Conservation (phyloP, 2,797 vertebrate species). For the Galaxias olidus region DNA sequence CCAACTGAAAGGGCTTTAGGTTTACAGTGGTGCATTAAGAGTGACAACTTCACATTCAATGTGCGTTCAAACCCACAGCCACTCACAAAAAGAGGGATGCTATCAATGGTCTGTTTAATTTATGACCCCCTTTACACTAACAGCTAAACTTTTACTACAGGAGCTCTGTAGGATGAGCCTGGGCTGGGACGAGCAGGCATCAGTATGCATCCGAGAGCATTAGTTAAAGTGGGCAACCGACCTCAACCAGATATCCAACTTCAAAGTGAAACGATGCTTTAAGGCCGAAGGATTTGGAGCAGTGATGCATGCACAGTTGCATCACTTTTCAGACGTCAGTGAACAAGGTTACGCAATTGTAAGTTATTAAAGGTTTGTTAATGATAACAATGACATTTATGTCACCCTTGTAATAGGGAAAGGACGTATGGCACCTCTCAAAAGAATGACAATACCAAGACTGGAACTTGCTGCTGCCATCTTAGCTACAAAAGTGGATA, state of each 20-base stretch:
- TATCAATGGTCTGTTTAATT: conserved; percentile 8
- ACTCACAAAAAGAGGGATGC: neutral
- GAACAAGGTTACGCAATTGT: neutral
- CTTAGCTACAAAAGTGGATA: neutral
- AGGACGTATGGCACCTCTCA: neutral
- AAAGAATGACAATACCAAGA: conserved; percentile 8
- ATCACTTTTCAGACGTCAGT: conserved; percentile 4
- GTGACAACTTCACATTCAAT: conserved; percentile 10
- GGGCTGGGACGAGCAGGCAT: neutral
- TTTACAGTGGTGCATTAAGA: conserved; percentile 6
- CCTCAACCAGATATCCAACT: neutral
- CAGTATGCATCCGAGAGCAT: neutral
- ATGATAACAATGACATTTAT: neutral
- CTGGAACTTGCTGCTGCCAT: neutral
- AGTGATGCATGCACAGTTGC: neutral
- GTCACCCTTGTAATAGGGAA: conserved; percentile 1
- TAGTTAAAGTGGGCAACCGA: neutral
- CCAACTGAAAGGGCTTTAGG: conserved; percentile 12
- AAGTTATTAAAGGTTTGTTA: neutral
- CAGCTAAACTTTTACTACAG: conserved; percentile 1
- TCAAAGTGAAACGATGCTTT: neutral
- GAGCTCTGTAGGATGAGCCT: neutral
- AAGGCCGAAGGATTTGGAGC: neutral
- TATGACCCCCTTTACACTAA: conserved; percentile 9
- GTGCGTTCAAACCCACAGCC: neutral